Conservation (phyloP, 1,140 invertebrate species). For the Bombyx mandarina region DNA sequence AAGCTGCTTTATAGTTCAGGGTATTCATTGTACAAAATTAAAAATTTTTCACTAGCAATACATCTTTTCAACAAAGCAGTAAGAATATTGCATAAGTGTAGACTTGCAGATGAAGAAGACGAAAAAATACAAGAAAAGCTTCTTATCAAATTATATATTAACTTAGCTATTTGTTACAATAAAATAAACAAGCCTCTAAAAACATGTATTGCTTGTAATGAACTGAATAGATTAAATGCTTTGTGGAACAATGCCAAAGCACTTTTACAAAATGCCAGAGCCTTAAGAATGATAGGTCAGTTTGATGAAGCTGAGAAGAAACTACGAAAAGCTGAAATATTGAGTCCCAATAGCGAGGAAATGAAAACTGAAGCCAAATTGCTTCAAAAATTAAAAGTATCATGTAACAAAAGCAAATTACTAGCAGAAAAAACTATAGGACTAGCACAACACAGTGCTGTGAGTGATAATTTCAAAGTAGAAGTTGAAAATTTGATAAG, state of each 20-base stretch:
- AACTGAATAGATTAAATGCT: constrained; percentile 60
- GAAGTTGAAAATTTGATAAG: constrained; percentile 48
- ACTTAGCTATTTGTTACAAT: constrained; percentile 80
- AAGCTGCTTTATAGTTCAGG: constrained; percentile 42
- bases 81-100: constrained; percentile 54
- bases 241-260: constrained; percentile 72
- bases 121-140: constrained; percentile 73
- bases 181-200: constrained; percentile 72
- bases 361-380: constrained; percentile 35
- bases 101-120: constrained; percentile 74
- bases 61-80: constrained; percentile 46
- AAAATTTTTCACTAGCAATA: constrained; percentile 36
- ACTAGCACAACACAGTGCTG: constrained; percentile 5
- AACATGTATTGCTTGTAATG: constrained; percentile 73
- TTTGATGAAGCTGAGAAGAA: constrained; percentile 49
- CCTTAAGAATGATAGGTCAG: constrained; percentile 71
- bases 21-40: constrained; percentile 34
- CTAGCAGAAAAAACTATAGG: constrained; percentile 12
- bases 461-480: constrained; percentile 47
- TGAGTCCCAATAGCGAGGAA: constrained; percentile 33
- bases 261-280: constrained; percentile 74
- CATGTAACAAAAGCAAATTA: constrained; percentile 26
- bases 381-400: constrained; percentile 26
- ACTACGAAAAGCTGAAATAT: constrained; percentile 37
- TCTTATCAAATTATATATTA: constrained; percentile 76